Base-by-base conservation (phyloP, 2,113 vertebrate genomes). In the Pterocles orientalis region DNA sequence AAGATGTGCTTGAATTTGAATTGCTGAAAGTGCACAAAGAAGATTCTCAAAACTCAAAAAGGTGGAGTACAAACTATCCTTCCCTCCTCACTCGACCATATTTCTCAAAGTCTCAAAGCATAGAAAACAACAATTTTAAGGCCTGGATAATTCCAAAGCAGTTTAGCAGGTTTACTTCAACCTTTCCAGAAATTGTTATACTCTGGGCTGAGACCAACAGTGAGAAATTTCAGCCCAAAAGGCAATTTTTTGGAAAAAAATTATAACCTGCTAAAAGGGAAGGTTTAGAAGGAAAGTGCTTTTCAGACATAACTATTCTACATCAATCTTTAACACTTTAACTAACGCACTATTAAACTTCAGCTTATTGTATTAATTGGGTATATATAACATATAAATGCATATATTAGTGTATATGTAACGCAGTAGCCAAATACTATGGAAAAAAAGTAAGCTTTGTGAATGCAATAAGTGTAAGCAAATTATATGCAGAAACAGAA, bases 331-430 rank as follows among this genome's bases (percentile, higher is more conserved):
- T 94, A 95, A 81, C 71, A 61, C 29, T 83, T 76, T 53, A 79
- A 68, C 57, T 68, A 84, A 88, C 94, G 33, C 18, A 94, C 93
- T 93, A 95, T 91, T 96, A 94, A 93, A 83, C 39, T 47, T 54
- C 21, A 56, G 21, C 88, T 90, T 94, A 82, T 86, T 88, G 75
- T 58, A 95, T 88, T 71, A 92, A 84, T 86, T 58, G 78, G 51
- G 36, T 17, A 64, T 81, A 54, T 53, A 54, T 65, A 84, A 94
- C 51, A 3, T 81, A 84, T 48, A 94, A 87, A 80, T 82, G 29
- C 36, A 86, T 62, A 78, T 20, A 68, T 65, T 57, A 65, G 72
- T 25, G 29, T 61, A 75, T 47, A 54, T 36, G 82, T 39, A 90
- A 86, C 28, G 45, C 39, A 87, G 64, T 62, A 94, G 68, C 29